Evolutionary conservation across 2,888 invertebrate species (phyloP).

Genomic region (Lymantria dispar): DNA sequence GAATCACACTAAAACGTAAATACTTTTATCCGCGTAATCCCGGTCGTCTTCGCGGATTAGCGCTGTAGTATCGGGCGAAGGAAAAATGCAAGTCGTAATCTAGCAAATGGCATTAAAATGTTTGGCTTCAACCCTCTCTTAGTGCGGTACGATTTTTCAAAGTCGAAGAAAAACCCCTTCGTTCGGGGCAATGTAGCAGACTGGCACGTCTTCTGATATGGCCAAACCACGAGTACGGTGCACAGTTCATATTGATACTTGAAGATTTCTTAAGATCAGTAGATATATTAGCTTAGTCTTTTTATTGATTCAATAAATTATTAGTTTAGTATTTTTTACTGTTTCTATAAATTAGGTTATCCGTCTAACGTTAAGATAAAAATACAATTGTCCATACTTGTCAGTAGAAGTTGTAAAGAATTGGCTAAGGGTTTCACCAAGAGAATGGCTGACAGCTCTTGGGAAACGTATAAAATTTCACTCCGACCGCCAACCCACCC

Average conservation of each 20-base stretch:
- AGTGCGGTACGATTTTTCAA: constrained; percentile 77
- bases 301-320: too few species aligned
- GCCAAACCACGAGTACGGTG: constrained; percentile 48
- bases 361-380: too few species aligned
- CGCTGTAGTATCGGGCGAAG: constrained; percentile 62
- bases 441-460: too few species aligned
- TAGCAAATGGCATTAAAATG: constrained; percentile 83
- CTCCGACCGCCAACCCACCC: too few species aligned
- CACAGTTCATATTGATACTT: constrained; percentile 55
- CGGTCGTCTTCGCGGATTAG: constrained; percentile 78
- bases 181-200: constrained; percentile 75
- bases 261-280: background rate
- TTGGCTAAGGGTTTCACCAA: too few species aligned
- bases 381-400: too few species aligned
- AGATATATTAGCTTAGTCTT: too few species aligned
- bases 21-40: constrained; percentile 77
- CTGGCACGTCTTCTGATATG: constrained; percentile 77
- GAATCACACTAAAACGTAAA: constrained; percentile 78
- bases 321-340: too few species aligned
- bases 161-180: constrained; percentile 76
- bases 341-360: too few species aligned
- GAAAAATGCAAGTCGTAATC: constrained; percentile 82
- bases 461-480: too few species aligned
- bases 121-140: constrained; percentile 77
- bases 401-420: too few species aligned